Percentiles rank a stretch among this genome's conserved stretches.
Evolutionary conservation across 2,888 invertebrate species (phyloP).

Genomic region (Mesorhabditis belari): DNA sequence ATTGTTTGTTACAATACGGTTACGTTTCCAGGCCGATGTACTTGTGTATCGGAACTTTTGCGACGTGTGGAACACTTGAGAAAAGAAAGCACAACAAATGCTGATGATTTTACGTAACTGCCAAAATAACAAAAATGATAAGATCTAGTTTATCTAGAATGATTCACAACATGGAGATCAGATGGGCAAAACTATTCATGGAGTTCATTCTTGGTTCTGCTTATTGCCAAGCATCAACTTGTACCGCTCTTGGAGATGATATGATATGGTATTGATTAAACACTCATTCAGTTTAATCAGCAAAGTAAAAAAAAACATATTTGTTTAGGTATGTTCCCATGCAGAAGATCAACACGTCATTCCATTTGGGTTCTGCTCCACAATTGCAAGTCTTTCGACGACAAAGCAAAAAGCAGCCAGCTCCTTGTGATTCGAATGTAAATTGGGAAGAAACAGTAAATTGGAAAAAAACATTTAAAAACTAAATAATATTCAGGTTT

Average conservation of each 20-base stretch:
- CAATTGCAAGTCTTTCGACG: conserved; percentile 75
- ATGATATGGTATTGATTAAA: conserved; percentile 53
- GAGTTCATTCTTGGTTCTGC: conserved; percentile 39
- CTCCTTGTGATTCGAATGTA: conserved; percentile 83
- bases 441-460: conserved; percentile 99
- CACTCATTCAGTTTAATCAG: conserved; percentile 4
- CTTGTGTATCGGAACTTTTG: background rate
- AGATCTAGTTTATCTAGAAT: conserved; percentile 3
- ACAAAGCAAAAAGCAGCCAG: conserved; percentile 86
- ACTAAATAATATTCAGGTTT: background rate
- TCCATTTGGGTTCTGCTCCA: conserved; percentile 4
- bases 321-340: background rate
- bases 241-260: conserved; percentile 47
- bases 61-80: background rate
- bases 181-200: conserved; percentile 44
- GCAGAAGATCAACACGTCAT: background rate
- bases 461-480: conserved; percentile 64
- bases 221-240: conserved; percentile 23
- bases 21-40: background rate
- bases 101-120: background rate
- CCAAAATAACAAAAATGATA: background rate
- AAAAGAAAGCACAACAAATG: background rate
- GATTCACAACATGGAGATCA: conserved; percentile 30
- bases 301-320: no score
- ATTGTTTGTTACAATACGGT: no score